Percentiles rank a stretch among this genome's conserved stretches.
Conservation (phyloP, 2,888 invertebrate species). For the Drosophila percnosoma region DNA sequence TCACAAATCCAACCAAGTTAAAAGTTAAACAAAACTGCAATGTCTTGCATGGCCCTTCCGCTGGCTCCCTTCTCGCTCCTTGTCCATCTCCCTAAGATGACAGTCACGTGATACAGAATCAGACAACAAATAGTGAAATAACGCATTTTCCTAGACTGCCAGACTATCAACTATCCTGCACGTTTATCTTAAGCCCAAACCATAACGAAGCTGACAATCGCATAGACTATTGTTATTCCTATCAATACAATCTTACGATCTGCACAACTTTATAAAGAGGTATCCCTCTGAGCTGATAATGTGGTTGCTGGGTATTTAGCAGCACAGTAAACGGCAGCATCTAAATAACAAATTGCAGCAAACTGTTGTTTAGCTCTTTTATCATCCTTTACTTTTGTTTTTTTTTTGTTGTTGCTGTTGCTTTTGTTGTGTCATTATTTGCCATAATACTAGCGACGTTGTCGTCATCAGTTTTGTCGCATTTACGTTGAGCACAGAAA, state of each 20-base stretch:
- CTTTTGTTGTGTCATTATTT: slow-evolving; percentile 62
- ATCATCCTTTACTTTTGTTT: slow-evolving; percentile 7
- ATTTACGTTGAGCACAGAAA: slow-evolving; percentile 60
- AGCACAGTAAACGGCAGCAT: neutral
- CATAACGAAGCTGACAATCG: too few relatives aligned
- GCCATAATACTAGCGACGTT: slow-evolving; percentile 66
- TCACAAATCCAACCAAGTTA: slow-evolving; percentile 70
- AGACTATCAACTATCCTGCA: slow-evolving; percentile 12
- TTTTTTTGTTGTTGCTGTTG: slow-evolving; percentile 24
- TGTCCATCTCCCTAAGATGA: slow-evolving; percentile 33
- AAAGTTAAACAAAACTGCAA: slow-evolving; percentile 73
- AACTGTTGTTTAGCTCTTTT: slow-evolving; percentile 63
- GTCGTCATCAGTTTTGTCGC: slow-evolving; percentile 75
- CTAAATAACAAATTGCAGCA: slow-evolving; percentile 56
- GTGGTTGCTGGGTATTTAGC: slow-evolving; percentile 3
- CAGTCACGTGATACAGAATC: slow-evolving; percentile 38
- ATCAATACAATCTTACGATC: neutral
- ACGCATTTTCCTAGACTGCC: too few relatives aligned
- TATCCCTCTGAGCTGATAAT: neutral
- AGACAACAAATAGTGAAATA: slow-evolving; percentile 26
- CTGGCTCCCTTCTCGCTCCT: neutral
- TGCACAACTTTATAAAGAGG: neutral
- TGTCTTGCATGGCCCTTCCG: slow-evolving; percentile 27
- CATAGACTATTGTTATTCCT: neutral
- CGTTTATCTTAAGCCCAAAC: neutral